These are phyloP conservation scores for Picus viridis DNA, from an alignment of 2,797 vertebrate species.

Conservation along the genomic window DNA sequence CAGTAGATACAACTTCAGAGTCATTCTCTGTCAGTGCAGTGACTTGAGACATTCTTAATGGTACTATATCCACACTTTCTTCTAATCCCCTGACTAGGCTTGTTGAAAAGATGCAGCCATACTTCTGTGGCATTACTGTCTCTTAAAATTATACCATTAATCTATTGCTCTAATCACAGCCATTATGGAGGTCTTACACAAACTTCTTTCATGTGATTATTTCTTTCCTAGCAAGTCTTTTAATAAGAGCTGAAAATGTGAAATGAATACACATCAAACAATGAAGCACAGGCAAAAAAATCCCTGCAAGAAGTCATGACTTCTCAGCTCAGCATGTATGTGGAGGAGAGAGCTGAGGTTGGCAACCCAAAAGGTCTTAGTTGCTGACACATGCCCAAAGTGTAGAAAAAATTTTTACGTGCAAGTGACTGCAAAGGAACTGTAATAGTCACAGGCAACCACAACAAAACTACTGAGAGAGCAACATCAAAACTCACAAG, in stretches of 20 bases:
- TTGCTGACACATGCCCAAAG: neutral
- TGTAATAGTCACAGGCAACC: neutral
- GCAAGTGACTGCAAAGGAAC: neutral
- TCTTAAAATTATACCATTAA: neutral
- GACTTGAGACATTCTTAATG: neutral
- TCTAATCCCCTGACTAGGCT: neutral
- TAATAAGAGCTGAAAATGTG: neutral
- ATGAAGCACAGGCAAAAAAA: neutral
- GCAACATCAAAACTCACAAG: neutral
- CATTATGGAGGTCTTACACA: neutral
- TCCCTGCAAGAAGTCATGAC: neutral
- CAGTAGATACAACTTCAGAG: neutral
- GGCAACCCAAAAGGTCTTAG: neutral
- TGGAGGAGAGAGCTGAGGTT: neutral
- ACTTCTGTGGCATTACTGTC: neutral
- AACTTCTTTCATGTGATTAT: neutral
- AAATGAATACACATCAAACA: constrained; percentile 21
- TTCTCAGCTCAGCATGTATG: neutral
- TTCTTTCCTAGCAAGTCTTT: constrained; percentile 7
- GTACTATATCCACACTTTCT: neutral
- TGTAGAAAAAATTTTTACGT: neutral
- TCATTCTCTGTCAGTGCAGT: neutral
- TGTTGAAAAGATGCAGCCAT: neutral
- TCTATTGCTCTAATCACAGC: neutral
- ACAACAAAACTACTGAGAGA: neutral